Percentiles rank a stretch among this genome's conserved stretches.
Evolutionary conservation across 64 coral and sea anemone species (phyloP).

Genomic region (Montipora capricornis): DNA sequence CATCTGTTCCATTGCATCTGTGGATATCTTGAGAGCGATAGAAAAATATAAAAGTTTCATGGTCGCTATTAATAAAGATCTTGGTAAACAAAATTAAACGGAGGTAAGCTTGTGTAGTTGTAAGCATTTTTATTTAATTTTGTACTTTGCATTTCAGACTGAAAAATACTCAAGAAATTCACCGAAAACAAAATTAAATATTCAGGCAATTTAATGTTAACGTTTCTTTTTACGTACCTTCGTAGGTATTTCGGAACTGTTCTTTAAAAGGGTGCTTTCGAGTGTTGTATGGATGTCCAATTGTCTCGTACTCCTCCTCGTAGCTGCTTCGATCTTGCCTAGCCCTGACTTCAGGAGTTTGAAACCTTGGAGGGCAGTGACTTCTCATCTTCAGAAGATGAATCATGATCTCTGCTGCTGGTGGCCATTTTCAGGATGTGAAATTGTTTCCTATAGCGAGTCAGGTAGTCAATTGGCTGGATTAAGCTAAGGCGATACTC

Average conservation of each 20-base stretch:
- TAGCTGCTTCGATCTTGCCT: conserved; percentile 14
- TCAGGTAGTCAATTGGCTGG: not conserved
- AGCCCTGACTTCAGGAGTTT: conserved; percentile 6
- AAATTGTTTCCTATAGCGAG: conserved; percentile 9
- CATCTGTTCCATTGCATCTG: not conserved
- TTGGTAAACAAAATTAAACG: conserved; percentile 5
- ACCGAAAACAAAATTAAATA: not conserved
- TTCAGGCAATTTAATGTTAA: not conserved
- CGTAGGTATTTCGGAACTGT: not conserved
- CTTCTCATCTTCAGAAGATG: conserved; percentile 11
- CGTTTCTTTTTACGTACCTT: conserved; percentile 1
- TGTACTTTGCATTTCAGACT: not conserved
- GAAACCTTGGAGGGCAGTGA: not conserved
- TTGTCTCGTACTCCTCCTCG: not conserved
- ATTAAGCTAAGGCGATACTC: conserved; percentile 14
- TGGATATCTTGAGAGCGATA: not conserved
- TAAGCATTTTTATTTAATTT: conserved; percentile 13
- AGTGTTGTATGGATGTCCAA: conserved; percentile 14
- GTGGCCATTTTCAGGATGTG: conserved; percentile 4
- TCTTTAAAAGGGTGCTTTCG: not conserved
- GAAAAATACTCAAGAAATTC: not conserved
- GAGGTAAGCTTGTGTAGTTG: conserved; percentile 2
- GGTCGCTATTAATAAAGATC: conserved; percentile 7
- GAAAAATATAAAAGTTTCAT: not conserved
- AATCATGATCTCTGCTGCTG: conserved; percentile 14